Percentiles rank a stretch among this genome's conserved stretches.
These are phyloP conservation scores for Lydus trimaculatus DNA, from an alignment of 2,888 invertebrate genomes.

Conservation along the genomic window DNA sequence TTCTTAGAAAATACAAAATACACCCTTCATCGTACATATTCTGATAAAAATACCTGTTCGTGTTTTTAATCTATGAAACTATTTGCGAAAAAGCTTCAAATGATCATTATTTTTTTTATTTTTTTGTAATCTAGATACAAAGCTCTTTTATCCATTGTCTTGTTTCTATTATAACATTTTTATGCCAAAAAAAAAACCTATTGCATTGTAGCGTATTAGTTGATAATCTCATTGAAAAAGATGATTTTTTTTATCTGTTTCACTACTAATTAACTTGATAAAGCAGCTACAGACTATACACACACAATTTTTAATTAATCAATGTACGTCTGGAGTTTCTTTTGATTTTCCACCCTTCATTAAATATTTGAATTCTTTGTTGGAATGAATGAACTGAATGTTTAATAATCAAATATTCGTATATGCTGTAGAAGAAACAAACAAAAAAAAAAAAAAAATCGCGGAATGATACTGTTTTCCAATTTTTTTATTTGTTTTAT, in stretches of 20 bases:
- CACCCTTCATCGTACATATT: too few relatives aligned
- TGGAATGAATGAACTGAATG: constrained; percentile 24
- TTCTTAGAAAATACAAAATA: too few relatives aligned
- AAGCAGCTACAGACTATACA: not conserved
- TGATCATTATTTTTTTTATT: too few relatives aligned
- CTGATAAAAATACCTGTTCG: too few relatives aligned
- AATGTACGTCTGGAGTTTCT: not conserved
- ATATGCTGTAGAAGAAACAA: too few relatives aligned
- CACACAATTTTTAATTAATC: not conserved
- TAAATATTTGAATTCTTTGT: not conserved
- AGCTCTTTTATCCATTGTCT: too few relatives aligned
- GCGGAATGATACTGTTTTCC: constrained; percentile 21
- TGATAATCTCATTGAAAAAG: not conserved
- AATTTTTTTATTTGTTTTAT: constrained; percentile 21
- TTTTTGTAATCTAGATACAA: too few relatives aligned
- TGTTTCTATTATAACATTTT: too few relatives aligned
- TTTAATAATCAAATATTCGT: constrained; percentile 25
- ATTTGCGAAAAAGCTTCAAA: too few relatives aligned
- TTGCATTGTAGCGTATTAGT: not conserved
- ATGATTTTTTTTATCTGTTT: not conserved
- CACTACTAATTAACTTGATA: not conserved
- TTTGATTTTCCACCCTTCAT: not conserved
- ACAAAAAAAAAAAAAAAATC: too few relatives aligned
- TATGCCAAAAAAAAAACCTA: too few relatives aligned
- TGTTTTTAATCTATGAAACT: too few relatives aligned